Evolutionary conservation across 2,797 vertebrate genomes (phyloP).

Genomic region (Merluccius polli): DNA sequence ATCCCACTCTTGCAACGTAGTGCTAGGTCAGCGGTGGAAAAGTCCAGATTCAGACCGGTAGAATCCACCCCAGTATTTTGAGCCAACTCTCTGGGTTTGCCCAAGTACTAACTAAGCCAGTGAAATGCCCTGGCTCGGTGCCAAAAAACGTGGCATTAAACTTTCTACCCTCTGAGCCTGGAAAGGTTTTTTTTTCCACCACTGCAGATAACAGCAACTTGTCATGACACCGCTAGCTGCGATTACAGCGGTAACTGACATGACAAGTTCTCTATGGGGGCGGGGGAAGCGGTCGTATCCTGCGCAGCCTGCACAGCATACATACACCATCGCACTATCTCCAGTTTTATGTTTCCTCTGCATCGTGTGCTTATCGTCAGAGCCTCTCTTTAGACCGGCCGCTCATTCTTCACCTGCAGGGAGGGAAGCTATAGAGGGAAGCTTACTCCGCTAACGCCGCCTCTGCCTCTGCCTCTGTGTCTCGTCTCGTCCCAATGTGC

Average conservation of each 20-base stretch:
- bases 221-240: background rate
- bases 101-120: too few relatives aligned
- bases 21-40: background rate
- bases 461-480: background rate
- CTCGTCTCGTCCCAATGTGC: conserved; percentile 27
- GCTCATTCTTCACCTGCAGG: background rate
- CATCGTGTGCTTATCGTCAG: conserved; percentile 31
- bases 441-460: conserved; percentile 5
- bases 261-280: background rate
- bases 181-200: background rate
- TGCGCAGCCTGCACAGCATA: background rate
- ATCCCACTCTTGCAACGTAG: background rate
- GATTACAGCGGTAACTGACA: background rate
- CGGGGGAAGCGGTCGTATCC: background rate
- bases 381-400: background rate
- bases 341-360: conserved; percentile 46
- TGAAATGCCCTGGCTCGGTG: background rate
- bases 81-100: background rate
- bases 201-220: background rate
- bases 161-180: background rate
- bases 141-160: background rate
- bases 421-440: background rate
- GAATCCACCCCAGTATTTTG: background rate
- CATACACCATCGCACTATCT: background rate
- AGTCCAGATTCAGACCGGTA: background rate